These are phyloP conservation scores for Rhimphoctona megacephalus DNA, from an alignment of 2,888 invertebrate genomes.

Conservation along the genomic window DNA sequence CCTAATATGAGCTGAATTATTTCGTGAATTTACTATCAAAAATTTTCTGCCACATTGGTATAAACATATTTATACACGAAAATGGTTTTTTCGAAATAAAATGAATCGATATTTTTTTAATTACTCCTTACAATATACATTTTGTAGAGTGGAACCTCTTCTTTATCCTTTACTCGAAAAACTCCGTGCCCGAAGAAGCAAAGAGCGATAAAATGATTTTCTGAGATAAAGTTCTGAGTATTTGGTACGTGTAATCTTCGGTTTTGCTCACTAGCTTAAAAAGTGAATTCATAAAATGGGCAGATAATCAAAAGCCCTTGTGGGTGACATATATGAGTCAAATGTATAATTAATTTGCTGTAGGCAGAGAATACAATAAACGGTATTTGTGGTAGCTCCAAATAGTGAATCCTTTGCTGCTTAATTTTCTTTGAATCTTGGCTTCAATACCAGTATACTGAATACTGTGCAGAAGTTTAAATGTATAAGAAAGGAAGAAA, in stretches of 20 bases:
- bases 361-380: conserved; percentile 5
- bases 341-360: conserved; percentile 5
- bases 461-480: conserved; percentile 3
- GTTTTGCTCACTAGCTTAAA: background rate
- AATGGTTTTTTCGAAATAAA: background rate
- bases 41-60: background rate
- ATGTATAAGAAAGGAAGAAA: conserved; percentile 6
- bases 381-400: background rate
- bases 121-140: too few relatives aligned
- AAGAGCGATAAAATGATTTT: background rate
- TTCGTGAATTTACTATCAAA: background rate
- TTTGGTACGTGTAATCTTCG: background rate
- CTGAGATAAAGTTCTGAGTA: background rate
- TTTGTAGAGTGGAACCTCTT: too few relatives aligned
- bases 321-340: conserved; percentile 1
- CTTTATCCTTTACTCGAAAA: background rate
- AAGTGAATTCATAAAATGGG: conserved; percentile 1
- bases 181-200: background rate
- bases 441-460: conserved; percentile 21
- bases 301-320: conserved; percentile 1
- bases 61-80: background rate
- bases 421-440: conserved; percentile 42
- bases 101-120: too few relatives aligned
- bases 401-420: conserved; percentile 32
- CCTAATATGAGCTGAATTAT: background rate